Base-by-base conservation (phyloP, 2,888 invertebrate genomes). In the Polietes domitor region DNA sequence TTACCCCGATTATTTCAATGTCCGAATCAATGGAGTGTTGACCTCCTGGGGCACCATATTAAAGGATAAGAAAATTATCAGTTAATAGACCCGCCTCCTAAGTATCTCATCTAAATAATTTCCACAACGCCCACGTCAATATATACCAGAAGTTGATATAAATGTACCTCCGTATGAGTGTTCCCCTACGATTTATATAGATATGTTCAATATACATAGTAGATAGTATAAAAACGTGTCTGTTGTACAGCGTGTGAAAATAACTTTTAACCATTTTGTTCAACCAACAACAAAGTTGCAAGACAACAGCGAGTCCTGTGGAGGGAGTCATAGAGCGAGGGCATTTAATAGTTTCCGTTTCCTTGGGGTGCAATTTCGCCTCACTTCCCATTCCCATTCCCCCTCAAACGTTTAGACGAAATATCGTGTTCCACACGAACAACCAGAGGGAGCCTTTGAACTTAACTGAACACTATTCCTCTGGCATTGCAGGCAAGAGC, bases 321-420 rank as follows among this genome's bases (percentile, higher is more conserved):
- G 19, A 65, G 65, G 19, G 7, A 26, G 61, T n/a, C 28, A 17
- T 28, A 61, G 32, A 37, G 63, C 37, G 63, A 7, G 6, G 15
- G 24, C 41, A 75, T 61, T 75, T 71, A n/a, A 26, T 28, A 41
- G 65, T 65, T 80, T 80, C 76, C 65, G 19, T 28, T 72, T 80
- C 76, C 75, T 76, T 55, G 28, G 53, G 76, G 71, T 28, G 53
- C 53, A 80, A 76, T 80, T 71, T 53, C 41, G 19, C 32, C 32
- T 65, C 37, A 7, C 12, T 1, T 9, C 37, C 37, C 37, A n/a
- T n/a, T n/a, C n/a, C n/a, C 37, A 7, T 37, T 1, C 9, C 37
- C 37, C 37, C 7, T 1, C 9, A 37, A 12, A 37, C 37, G 37
- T 61, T 28, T 9, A 61, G 61, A 61, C 61, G n/a, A 15, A 61